phyloP scores from a whole-genome alignment of 2,888 invertebrate genomes.

The Hemicrepidius hirtus region DNA sequence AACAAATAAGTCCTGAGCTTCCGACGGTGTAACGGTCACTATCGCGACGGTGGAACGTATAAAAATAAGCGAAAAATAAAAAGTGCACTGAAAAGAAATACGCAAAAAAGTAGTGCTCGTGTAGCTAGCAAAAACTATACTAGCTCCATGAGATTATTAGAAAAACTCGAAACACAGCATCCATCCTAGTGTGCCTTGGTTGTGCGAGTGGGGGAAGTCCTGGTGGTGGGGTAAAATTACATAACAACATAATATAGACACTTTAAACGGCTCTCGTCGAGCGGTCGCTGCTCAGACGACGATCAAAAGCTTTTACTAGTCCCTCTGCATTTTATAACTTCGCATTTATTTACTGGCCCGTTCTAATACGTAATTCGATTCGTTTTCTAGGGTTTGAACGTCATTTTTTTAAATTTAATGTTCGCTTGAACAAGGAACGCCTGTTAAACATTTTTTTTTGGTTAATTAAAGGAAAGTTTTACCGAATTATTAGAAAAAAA shows the following conservation, averaged over 20 bases:
- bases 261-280: constrained; percentile 52
- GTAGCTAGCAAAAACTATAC: constrained; percentile 71
- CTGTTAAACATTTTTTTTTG: too few species aligned
- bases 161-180: constrained; percentile 70
- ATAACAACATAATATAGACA: constrained; percentile 65
- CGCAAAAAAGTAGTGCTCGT: constrained; percentile 66
- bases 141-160: constrained; percentile 70
- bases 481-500: too few species aligned
- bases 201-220: constrained; percentile 60
- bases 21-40: constrained; percentile 34
- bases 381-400: not conserved
- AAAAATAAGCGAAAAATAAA: constrained; percentile 54
- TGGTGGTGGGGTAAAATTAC: constrained; percentile 64
- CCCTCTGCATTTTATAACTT: constrained; percentile 1
- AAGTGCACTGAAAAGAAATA: constrained; percentile 54
- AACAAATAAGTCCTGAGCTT: constrained; percentile 16
- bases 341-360: constrained; percentile 21
- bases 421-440: too few species aligned
- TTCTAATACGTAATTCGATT: constrained; percentile 1
- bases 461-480: too few species aligned
- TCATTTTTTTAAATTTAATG: too few species aligned
- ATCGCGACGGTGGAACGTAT: constrained; percentile 43
- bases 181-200: constrained; percentile 62
- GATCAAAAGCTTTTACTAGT: constrained; percentile 27
- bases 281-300: constrained; percentile 38